These are phyloP conservation scores for Myanophis thanlyinensis DNA, from an alignment of 2,113 vertebrate genomes.

Conservation along the genomic window DNA sequence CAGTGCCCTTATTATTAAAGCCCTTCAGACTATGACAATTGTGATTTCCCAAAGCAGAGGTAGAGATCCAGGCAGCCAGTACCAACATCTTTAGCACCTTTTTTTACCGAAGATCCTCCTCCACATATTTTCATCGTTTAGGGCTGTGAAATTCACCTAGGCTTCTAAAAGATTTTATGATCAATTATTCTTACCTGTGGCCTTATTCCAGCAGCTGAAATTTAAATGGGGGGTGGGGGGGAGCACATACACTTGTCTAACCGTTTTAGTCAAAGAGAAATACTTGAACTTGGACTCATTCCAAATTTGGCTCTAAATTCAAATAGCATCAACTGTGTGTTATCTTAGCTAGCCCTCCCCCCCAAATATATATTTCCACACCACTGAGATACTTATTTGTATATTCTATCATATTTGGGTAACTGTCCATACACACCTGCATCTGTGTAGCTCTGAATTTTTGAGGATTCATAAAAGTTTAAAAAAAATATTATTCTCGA, in stretches of 20 bases:
- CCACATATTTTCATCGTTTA: neutral
- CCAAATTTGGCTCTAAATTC: neutral
- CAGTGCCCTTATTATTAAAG: slow-evolving; percentile 16
- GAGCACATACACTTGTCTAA: neutral
- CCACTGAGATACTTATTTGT: neutral
- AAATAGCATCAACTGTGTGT: neutral
- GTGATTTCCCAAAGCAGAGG: slow-evolving; percentile 15
- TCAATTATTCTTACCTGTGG: neutral
- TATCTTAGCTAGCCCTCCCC: no score
- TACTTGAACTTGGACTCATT: slow-evolving; percentile 30
- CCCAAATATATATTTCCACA: neutral
- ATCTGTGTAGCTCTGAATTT: neutral
- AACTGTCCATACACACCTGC: neutral
- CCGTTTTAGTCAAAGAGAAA: slow-evolving; percentile 15
- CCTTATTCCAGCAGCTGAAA: slow-evolving; percentile 16
- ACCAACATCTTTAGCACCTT: neutral
- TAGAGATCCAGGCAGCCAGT: neutral
- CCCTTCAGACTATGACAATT: neutral
- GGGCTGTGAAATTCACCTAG: neutral
- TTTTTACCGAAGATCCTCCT: neutral
- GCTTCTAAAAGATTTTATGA: neutral
- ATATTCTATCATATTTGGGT: neutral
- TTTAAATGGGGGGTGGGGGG: neutral
- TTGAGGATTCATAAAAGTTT: neutral
- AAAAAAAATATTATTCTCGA: neutral